Conservation (phyloP, 2,113 vertebrate species). For the Ochotona curzoniae region DNA sequence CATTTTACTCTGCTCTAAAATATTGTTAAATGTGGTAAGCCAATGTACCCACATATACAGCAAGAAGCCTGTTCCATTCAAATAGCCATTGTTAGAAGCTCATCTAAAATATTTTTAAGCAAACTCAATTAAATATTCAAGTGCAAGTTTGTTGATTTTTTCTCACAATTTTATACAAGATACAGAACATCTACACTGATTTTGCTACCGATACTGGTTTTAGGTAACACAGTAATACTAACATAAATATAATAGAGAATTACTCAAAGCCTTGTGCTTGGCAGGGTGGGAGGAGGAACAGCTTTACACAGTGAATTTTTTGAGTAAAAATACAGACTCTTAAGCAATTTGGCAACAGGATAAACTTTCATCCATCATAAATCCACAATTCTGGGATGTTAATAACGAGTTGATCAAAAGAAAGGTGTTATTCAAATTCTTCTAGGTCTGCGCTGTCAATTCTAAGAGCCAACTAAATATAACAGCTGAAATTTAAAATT, state of each 20-base stretch:
- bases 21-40: conserved; percentile 4
- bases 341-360: not conserved
- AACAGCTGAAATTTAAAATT: not conserved
- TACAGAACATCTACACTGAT: not conserved
- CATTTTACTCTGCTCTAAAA: conserved; percentile 2
- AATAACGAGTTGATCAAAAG: not conserved
- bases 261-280: not conserved
- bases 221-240: not conserved
- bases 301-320: not conserved
- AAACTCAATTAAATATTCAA: not conserved
- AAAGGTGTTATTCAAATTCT: not conserved
- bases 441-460: not conserved
- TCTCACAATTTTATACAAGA: not conserved
- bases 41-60: not conserved
- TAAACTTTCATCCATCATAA: not conserved
- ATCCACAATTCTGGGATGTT: not conserved
- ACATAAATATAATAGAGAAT: not conserved
- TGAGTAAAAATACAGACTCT: not conserved
- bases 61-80: not conserved
- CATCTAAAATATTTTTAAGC: not conserved
- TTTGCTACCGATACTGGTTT: not conserved
- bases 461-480: not conserved
- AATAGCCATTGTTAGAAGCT: not conserved
- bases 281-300: too few relatives aligned
- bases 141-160: not conserved